Conservation (phyloP, 1,140 invertebrate genomes). For the Drosophila melanogaster region Release_6_plus_ISO1_MT NC_004354.4:1552501-1553000, state of each 20-base stretch:
- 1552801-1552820: constrained; percentile 51
- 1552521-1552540: constrained; percentile 55
- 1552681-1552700: constrained; percentile 65
- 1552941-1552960: background rate
- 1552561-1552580: no score
- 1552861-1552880: constrained; percentile 53
- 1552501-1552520: constrained; percentile 70
- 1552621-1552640: constrained; percentile 67
- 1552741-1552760: constrained; percentile 35
- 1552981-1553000: background rate
- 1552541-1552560: background rate
- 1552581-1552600: no score
- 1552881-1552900: background rate
- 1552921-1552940: background rate
- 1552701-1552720: constrained; percentile 52
- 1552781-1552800: constrained; percentile 8
- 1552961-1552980: background rate
- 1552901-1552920: background rate
- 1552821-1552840: constrained; percentile 51
- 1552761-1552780: constrained; percentile 60
- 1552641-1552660: constrained; percentile 64
- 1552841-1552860: constrained; percentile 60
- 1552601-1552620: constrained; percentile 65
- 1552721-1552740: constrained; percentile 32
- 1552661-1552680: constrained; percentile 69